A percentile compares a stretch with the other conserved stretches of the same genome.
Evolutionary conservation across 2,888 invertebrate genomes (phyloP).

Genomic region (Callimorpha dominula): DNA sequence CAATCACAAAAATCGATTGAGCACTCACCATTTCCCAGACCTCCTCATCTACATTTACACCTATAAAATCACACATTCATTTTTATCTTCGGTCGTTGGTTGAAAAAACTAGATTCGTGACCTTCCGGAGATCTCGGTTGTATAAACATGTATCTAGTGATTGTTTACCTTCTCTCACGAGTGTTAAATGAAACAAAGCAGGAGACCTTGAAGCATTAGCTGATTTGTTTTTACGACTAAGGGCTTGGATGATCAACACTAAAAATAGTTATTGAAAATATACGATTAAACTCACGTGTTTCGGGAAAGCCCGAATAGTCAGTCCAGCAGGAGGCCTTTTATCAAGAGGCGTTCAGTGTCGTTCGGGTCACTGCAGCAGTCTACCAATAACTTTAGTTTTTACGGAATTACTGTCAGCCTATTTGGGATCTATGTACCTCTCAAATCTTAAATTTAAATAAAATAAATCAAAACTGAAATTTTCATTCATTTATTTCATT

Average conservation of each 20-base stretch:
- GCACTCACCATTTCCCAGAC: background rate
- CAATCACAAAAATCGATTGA: background rate
- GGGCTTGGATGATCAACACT: slow-evolving; percentile 14
- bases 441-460: no score
- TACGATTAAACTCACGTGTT: background rate
- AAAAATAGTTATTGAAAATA: background rate
- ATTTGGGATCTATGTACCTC: no score
- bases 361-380: no score
- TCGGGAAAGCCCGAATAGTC: no score
- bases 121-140: slow-evolving; percentile 41
- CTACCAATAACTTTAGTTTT: no score
- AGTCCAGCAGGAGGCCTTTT: background rate
- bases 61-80: slow-evolving; percentile 18
- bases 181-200: slow-evolving; percentile 51
- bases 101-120: slow-evolving; percentile 39
- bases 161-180: slow-evolving; percentile 34
- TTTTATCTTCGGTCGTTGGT: slow-evolving; percentile 11
- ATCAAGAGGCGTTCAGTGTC: no score
- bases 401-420: no score
- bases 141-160: slow-evolving; percentile 36
- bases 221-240: slow-evolving; percentile 23
- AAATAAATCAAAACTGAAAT: no score
- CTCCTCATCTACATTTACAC: slow-evolving; percentile 1
- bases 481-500: no score
- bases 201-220: slow-evolving; percentile 20